Evolutionary conservation across 2,797 vertebrate genomes (phyloP), one percentile per base, ranked within the genome.

Genomic region (Microcaecilia unicolor): DNA sequence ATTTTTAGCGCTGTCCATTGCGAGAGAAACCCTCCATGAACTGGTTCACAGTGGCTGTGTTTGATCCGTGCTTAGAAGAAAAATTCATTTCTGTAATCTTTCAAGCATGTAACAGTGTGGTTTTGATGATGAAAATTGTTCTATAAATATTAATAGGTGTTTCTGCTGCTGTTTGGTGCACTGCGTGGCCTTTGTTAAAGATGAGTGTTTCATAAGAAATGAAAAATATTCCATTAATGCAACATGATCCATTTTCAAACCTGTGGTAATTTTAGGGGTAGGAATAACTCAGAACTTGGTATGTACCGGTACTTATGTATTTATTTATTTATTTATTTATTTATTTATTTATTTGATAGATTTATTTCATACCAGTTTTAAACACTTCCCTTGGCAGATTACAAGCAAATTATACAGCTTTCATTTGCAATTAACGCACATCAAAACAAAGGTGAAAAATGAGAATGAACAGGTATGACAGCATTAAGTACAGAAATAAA

Each of bases 81-180:
- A 71, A 64, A 52, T 47, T 58, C 53, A 56, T 78, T 73, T 74
- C 25, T 75, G 22, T 67, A 55, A 58, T 72, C 54, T 49, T 32
- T 65, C 64, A 65, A 58, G 62, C 56, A 44, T 64, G 45, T 66
- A 69, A 67, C 61, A 68, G 50, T 58, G 33, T 47, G 48, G 43
- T 72, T 71, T 77, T 80, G 61, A 59, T 67, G 51, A 48, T 56
- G 48, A 55, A 58, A 78, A 65, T 53, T 35, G 44, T 61, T 71
- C 70, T 63, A 72, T 81, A 69, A 78, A 79, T 81, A 79, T 76
- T 74, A 73, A 73, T 67, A 55, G 24, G 18, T 61, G 12, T 61
- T 66, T 34, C 55, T 43, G 31, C 24, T 50, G 11, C 36, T 35
- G 15, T 37, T 69, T 57, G 56, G 17, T 72, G 31, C 9, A 27